Percentiles rank a stretch among this genome's conserved stretches.
Conservation (phyloP, 2,113 vertebrate genomes). For the Uria lomvia region DNA sequence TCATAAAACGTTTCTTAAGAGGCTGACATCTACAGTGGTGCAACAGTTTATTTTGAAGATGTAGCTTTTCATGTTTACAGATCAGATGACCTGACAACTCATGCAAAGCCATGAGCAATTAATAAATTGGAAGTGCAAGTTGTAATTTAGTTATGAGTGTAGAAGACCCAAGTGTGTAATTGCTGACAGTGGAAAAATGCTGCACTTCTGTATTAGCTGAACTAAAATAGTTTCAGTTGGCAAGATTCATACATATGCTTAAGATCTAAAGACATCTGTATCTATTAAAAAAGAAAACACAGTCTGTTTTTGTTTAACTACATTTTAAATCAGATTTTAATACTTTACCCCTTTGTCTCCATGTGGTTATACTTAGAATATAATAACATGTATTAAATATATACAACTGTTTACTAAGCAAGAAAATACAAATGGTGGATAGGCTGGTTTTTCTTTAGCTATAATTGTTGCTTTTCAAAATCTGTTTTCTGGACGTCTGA, state of each 20-base stretch:
- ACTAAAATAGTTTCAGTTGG: not conserved
- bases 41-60: not conserved
- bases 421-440: not conserved
- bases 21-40: not conserved
- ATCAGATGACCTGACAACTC: not conserved
- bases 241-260: not conserved
- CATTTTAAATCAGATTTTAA: not conserved
- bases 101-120: not conserved
- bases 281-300: not conserved
- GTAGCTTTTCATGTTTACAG: not conserved
- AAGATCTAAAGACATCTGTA: not conserved
- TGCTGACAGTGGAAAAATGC: not conserved
- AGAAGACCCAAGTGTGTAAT: not conserved
- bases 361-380: not conserved
- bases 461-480: not conserved
- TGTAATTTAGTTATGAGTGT: not conserved
- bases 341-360: not conserved
- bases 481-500: not conserved
- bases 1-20: not conserved
- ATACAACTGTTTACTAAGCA: not conserved
- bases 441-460: not conserved
- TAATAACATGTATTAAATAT: not conserved
- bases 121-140: not conserved
- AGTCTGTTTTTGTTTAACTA: constrained; percentile 17
- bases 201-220: not conserved